phyloP scores from a whole-genome alignment of 2,888 invertebrate genomes.

The Adelognathus sp. region DNA sequence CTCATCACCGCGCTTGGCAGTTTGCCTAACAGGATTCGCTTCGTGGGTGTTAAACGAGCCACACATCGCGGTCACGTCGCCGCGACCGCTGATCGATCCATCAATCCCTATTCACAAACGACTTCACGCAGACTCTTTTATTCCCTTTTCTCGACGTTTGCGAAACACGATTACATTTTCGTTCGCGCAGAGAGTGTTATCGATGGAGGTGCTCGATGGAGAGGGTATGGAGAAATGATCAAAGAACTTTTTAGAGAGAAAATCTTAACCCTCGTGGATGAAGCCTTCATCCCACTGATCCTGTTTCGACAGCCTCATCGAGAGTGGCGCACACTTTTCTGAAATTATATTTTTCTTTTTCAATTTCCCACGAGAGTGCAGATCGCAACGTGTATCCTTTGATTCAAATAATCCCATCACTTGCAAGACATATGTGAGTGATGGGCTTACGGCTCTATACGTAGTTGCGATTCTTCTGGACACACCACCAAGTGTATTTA shows the following conservation, averaged over 20 bases:
- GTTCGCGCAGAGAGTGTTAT: neutral
- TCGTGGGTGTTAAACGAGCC: conserved; percentile 59
- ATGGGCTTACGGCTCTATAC: too few species aligned
- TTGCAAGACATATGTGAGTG: too few species aligned
- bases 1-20: conserved; percentile 44
- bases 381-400: neutral
- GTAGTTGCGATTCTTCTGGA: too few species aligned
- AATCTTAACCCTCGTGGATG: conserved; percentile 24
- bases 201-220: neutral
- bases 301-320: conserved; percentile 12
- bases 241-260: conserved; percentile 43
- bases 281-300: conserved; percentile 6
- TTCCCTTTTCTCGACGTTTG: neutral
- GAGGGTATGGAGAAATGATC: conserved; percentile 20
- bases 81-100: conserved; percentile 49
- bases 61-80: conserved; percentile 32
- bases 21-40: conserved; percentile 60
- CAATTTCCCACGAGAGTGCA: conserved; percentile 15
- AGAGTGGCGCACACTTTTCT: conserved; percentile 8
- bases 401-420: too few species aligned
- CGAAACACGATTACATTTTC: neutral
- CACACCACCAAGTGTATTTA: too few species aligned
- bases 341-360: conserved; percentile 1
- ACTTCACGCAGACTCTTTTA: neutral
- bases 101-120: conserved; percentile 41